Base-by-base conservation (phyloP, 2,888 invertebrate species). In the Erannis defoliaria region DNA sequence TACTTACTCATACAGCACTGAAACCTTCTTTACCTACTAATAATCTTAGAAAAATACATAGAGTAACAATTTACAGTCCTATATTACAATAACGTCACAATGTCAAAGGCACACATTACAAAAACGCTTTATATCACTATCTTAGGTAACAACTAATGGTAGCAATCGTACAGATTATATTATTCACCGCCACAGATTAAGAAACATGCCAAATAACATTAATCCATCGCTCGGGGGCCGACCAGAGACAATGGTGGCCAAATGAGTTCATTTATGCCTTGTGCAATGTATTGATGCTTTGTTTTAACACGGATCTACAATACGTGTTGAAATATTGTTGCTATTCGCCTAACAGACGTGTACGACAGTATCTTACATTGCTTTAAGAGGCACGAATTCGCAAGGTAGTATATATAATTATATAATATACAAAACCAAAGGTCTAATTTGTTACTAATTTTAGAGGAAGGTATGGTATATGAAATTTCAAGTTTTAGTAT, bases 191-290 rank as follows among this genome's bases (percentile, higher is more conserved):
- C 46, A 40, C 14, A 56, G 56, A 43, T 55, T 51, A 54, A 60
- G 54, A 56, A 66, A 51, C 42, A 23, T 10, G 26, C 14, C 50
- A 62, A 58, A 67, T 64, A 75, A 78, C 80, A 89, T 85, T 84
- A 86, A 62, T 62, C 42, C 59, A 45, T 62, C 75, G 68, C 72
- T 72, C 66, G 71, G 67, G 76, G 75, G 66, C 73, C 72, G 70
- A 63, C 65, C 70, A 65, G 75, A 89, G 82, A 90, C 90, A 90
- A 90, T 89, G 74, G 82, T 70, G 9, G 65, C 76, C 82, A 85
- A 90, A 88, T 86, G 84, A 86, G 78, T 83, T 86, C 84, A 85
- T 86, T 86, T 82, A 78, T 72, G 62, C 62, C 65, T 82, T 78
- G 53, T 64, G 81, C 72, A 81, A 83, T 62, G 59, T 62, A 67